phyloP scores from a whole-genome alignment of 2,888 invertebrate genomes.

The Formica aserva region DNA sequence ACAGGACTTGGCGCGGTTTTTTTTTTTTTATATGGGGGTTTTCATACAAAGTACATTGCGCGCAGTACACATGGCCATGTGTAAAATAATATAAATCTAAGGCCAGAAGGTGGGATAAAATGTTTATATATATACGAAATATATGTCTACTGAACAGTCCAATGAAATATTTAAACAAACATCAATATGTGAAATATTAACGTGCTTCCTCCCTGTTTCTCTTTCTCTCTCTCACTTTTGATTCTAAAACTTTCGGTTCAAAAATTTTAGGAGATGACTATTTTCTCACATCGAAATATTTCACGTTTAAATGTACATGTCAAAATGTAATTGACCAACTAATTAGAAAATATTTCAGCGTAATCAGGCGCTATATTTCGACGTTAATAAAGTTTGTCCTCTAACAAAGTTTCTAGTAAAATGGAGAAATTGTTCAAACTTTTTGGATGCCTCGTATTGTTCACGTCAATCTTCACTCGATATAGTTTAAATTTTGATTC shows the following conservation, averaged over 20 bases:
- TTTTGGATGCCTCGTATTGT: constrained; percentile 38
- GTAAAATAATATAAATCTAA: constrained; percentile 45
- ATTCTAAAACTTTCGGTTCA: neutral
- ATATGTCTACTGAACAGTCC: constrained; percentile 22
- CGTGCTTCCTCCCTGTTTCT: constrained; percentile 7
- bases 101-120: constrained; percentile 16
- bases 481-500: constrained; percentile 19
- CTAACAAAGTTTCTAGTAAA: constrained; percentile 33
- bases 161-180: constrained; percentile 48
- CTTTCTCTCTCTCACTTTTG: neutral
- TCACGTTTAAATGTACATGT: constrained; percentile 1
- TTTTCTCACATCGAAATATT: constrained; percentile 22
- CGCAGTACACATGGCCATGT: neutral
- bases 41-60: neutral
- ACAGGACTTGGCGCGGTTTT: neutral
- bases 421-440: constrained; percentile 31
- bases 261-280: constrained; percentile 40
- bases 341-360: constrained; percentile 19
- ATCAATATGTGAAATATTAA: constrained; percentile 53
- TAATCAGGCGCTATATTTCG: constrained; percentile 19
- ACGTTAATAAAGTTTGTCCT: constrained; percentile 26
- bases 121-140: constrained; percentile 1
- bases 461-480: constrained; percentile 14
- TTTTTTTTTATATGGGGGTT: constrained; percentile 1
- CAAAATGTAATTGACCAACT: constrained; percentile 15